Conservation (phyloP, 37 sponge, comb jelly and placozoan species). For the Cladorhizidae sp. region DNA sequence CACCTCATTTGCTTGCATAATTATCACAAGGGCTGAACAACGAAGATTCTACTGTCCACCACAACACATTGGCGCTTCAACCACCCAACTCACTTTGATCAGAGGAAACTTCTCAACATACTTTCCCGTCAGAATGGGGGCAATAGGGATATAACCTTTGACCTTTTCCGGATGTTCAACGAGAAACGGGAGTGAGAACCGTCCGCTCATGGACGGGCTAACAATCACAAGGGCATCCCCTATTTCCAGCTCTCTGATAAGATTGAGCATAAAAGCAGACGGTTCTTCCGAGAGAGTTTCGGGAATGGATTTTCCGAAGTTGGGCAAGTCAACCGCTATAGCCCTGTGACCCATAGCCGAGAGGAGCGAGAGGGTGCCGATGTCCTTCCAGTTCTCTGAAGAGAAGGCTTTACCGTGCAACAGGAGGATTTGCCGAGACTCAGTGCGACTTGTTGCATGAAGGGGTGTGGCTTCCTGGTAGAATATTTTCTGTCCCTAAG, state of each 20-base stretch:
- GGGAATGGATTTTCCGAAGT: not conserved
- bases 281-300: not conserved
- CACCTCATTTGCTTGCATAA: too few species aligned
- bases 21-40: too few species aligned
- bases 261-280: not conserved
- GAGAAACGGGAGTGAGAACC: slow-evolving; percentile 45
- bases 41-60: too few species aligned
- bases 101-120: not conserved
- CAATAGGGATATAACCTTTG: slow-evolving; percentile 46
- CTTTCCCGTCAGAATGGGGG: slow-evolving; percentile 12
- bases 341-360: slow-evolving; percentile 37
- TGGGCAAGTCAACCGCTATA: slow-evolving; percentile 53
- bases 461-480: too few species aligned
- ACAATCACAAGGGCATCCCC: slow-evolving; percentile 14
- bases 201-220: slow-evolving; percentile 62
- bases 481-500: too few species aligned
- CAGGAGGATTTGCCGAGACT: slow-evolving; percentile 21
- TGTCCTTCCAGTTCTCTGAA: slow-evolving; percentile 24
- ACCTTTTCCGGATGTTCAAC: slow-evolving; percentile 14
- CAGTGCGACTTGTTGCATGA: too few species aligned
- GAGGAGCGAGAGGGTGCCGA: slow-evolving; percentile 27
- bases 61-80: too few species aligned
- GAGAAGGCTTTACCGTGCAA: slow-evolving; percentile 50
- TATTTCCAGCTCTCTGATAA: not conserved
- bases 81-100: slow-evolving; percentile 9